Base-by-base conservation (phyloP, 92 coral and sea anemone species). In the Palythoa grandis region DNA sequence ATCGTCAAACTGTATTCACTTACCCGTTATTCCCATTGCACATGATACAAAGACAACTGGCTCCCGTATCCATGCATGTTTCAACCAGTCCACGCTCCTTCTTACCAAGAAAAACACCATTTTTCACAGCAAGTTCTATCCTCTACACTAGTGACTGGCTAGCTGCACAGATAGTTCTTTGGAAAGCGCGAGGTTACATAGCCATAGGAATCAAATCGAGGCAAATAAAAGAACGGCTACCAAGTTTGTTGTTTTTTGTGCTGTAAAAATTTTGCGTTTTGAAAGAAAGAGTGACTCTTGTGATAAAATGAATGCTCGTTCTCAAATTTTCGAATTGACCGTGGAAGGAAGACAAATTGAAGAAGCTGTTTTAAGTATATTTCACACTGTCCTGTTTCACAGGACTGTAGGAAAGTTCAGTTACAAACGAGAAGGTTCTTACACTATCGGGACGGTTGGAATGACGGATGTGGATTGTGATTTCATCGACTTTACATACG, bases 321-420 rank as follows among this genome's bases (percentile, higher is more conserved):
- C 98, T 75, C 98, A 96, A 86, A 87, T 93, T 25, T 96, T 96
- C 84, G 98, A 96, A 79, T 78, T 96, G n/a, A 95, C 99, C 19
- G 93, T 96, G 14, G 99, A 96, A 86, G 97, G 92, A 90, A 85
- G 90, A 79, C 99, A 96, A 90, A 89, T 96, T 11, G 99, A 96
- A 86, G 99, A 96, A 68, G 96, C 91, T 15, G 91, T 96, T 15
- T 83, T 96, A 58, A 94, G 98, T 90, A 69, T 96, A 58, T 90
- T 96, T 69, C 99, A 96, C 89, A 95, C 99, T 2, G 90, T 96
- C 82, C 68, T 96, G 70, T 94, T 96, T 82, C 99, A 96, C 86
- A 91, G 99, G 68, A 95, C 98, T 14, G 93, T 96, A 23, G 99
- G 99, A 61, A 96, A 96, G 87, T 96, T 92, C 78, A 95, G 78